Percentiles rank a stretch among this genome's conserved stretches.
These are phyloP conservation scores for Tenthredo distinguenda DNA, from an alignment of 2,888 invertebrate genomes.

Conservation along the genomic window DNA sequence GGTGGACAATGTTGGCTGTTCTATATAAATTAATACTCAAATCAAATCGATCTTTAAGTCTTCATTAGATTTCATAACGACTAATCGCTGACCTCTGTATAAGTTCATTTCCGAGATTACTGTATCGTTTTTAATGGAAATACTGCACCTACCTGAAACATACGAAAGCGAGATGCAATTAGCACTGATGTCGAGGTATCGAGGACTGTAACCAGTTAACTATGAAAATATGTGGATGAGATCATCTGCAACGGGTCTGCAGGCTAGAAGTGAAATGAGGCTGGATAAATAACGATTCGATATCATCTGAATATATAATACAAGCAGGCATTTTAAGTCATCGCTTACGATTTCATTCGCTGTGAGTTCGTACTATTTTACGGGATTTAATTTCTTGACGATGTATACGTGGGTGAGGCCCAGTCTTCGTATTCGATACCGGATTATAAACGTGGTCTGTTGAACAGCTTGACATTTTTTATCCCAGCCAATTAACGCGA, in stretches of 20 bases:
- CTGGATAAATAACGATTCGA: slow-evolving; percentile 39
- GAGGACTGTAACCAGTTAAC: background rate
- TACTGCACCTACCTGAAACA: background rate
- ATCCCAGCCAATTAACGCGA: slow-evolving; percentile 41
- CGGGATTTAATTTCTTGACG: background rate
- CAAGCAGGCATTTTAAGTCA: background rate
- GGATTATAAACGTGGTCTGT: slow-evolving; percentile 14
- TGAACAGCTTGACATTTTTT: background rate
- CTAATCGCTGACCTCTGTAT: slow-evolving; percentile 14
- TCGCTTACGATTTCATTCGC: slow-evolving; percentile 21
- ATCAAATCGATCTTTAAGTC: slow-evolving; percentile 1
- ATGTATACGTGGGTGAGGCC: background rate
- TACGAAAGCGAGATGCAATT: slow-evolving; percentile 30
- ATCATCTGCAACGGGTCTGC: slow-evolving; percentile 1
- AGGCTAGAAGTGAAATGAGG: slow-evolving; percentile 9
- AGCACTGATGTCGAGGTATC: slow-evolving; percentile 13
- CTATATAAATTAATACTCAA: slow-evolving; percentile 47
- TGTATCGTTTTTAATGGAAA: background rate
- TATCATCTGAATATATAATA: slow-evolving; percentile 35
- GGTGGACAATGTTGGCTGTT: slow-evolving; percentile 53
- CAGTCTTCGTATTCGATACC: slow-evolving; percentile 19
- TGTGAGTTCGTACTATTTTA: background rate
- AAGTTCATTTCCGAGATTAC: background rate
- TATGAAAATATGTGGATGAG: slow-evolving; percentile 32
- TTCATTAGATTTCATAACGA: slow-evolving; percentile 12